phyloP scores from a whole-genome alignment of 92 coral and sea anemone genomes.

The Chrysogorgia sp. region DNA sequence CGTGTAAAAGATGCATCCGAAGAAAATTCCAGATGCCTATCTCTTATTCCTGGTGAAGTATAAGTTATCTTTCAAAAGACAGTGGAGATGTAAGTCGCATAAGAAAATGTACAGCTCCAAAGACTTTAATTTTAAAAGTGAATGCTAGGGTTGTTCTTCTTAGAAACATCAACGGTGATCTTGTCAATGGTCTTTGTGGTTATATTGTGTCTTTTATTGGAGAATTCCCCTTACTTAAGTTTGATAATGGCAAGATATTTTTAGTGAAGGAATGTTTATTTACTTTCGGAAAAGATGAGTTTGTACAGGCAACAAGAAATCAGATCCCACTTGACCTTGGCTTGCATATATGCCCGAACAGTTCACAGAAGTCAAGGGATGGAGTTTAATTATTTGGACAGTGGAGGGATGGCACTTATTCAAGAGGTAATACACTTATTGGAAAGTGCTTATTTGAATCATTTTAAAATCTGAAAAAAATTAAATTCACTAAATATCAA shows the following conservation, averaged over 20 bases:
- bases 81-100: not conserved
- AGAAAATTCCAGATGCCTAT: slow-evolving; percentile 31
- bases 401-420: no score
- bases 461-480: no score
- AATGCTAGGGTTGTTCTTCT: slow-evolving; percentile 41
- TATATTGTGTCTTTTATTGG: not conserved
- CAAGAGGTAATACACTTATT: no score
- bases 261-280: not conserved
- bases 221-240: slow-evolving; percentile 15
- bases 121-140: slow-evolving; percentile 23
- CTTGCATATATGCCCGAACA: slow-evolving; percentile 25
- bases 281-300: slow-evolving; percentile 7
- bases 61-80: slow-evolving; percentile 25
- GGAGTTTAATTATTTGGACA: slow-evolving; percentile 17
- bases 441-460: no score
- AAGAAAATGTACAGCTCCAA: slow-evolving; percentile 26
- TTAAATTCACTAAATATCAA: no score
- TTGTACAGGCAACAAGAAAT: slow-evolving; percentile 23
- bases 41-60: slow-evolving; percentile 24
- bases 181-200: slow-evolving; percentile 42
- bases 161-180: slow-evolving; percentile 20
- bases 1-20: not conserved
- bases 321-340: slow-evolving; percentile 41
- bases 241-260: slow-evolving; percentile 14
- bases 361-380: slow-evolving; percentile 44